These are phyloP conservation scores for Tenthredo distinguenda DNA, from an alignment of 2,888 invertebrate genomes.

Conservation along the genomic window DNA sequence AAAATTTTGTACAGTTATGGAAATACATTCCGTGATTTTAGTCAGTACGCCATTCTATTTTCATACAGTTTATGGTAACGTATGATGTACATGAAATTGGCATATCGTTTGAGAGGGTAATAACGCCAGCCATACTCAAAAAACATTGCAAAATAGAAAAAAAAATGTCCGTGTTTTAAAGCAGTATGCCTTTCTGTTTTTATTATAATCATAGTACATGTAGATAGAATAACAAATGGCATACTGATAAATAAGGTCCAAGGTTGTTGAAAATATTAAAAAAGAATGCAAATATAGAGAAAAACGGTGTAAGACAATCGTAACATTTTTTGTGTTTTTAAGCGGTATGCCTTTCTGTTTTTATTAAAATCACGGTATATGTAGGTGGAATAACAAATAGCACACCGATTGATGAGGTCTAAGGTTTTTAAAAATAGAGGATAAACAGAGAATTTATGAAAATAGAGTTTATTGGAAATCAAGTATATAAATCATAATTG, in stretches of 20 bases:
- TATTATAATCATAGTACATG: background rate
- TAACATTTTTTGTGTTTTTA: too few species aligned
- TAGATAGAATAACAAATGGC: background rate
- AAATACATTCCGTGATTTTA: slow-evolving; percentile 12
- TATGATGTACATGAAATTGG: slow-evolving; percentile 9
- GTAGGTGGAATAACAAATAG: too few species aligned
- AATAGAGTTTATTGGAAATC: too few species aligned
- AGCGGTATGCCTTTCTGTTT: too few species aligned
- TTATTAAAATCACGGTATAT: too few species aligned
- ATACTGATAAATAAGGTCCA: slow-evolving; percentile 10
- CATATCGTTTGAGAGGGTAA: slow-evolving; percentile 9
- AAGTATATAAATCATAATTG: too few species aligned
- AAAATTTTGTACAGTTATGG: slow-evolving; percentile 7
- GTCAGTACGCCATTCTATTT: background rate
- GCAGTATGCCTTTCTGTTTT: background rate
- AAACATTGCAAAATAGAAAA: background rate
- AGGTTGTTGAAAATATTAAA: background rate
- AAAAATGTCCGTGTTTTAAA: background rate
- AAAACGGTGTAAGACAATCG: too few species aligned
- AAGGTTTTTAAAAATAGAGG: too few species aligned
- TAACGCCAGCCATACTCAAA: background rate
- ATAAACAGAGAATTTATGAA: too few species aligned
- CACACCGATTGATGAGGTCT: too few species aligned
- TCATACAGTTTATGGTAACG: slow-evolving; percentile 12
- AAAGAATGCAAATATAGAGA: too few species aligned